Evolutionary conservation across 2,888 invertebrate species (phyloP).

Genomic region (Spisula subtruncata): DNA sequence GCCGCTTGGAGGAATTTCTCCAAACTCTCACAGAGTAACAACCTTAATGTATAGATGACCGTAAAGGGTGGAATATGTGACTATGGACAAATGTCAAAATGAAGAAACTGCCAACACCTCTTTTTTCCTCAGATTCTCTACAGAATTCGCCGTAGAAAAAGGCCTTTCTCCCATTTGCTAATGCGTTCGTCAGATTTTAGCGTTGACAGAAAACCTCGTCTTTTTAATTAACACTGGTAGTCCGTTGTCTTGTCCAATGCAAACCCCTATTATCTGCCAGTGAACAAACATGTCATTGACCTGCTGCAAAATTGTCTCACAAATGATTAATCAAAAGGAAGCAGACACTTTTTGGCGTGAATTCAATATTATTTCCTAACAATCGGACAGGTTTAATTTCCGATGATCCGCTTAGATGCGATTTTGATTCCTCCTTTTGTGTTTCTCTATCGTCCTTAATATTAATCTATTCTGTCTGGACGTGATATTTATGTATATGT

Average conservation of each 20-base stretch:
- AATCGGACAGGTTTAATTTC: background rate
- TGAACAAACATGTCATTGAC: background rate
- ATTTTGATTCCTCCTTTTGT: background rate
- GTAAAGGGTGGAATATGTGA: too few species aligned
- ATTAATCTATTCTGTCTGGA: too few species aligned
- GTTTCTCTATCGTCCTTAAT: background rate
- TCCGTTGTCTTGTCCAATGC: slow-evolving; percentile 12
- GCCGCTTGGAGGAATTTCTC: too few species aligned
- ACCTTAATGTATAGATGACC: too few species aligned
- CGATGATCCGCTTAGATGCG: background rate
- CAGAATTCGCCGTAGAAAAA: too few species aligned
- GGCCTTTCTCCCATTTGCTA: too few species aligned
- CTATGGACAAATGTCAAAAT: too few species aligned
- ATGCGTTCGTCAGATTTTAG: too few species aligned
- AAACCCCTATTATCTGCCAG: background rate
- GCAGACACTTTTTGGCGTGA: slow-evolving; percentile 7
- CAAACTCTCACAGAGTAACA: too few species aligned
- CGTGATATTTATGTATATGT: too few species aligned
- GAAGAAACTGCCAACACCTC: too few species aligned
- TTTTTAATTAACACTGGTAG: slow-evolving; percentile 8
- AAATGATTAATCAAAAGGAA: slow-evolving; percentile 2
- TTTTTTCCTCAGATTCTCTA: too few species aligned
- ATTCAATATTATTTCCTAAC: background rate
- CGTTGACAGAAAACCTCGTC: background rate
- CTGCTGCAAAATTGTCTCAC: slow-evolving; percentile 1